phyloP scores from a whole-genome alignment of 64 coral and sea anemone genomes.

The Montipora cactus region DNA sequence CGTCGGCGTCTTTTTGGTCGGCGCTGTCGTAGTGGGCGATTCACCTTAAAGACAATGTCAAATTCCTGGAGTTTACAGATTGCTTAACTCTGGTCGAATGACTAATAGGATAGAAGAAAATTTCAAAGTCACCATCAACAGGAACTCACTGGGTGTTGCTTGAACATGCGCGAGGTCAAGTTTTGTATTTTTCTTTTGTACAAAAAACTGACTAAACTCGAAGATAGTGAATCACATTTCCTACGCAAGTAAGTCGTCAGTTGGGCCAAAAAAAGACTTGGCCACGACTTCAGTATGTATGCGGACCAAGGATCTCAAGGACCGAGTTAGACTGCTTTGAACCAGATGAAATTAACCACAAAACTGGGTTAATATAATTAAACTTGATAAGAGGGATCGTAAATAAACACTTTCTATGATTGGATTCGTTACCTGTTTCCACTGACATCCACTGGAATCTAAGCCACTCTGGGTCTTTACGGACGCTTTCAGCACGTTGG shows the following conservation, averaged over 20 bases:
- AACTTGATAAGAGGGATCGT: background rate
- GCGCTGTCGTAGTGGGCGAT: background rate
- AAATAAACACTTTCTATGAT: background rate
- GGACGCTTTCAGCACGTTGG: slow-evolving; percentile 62
- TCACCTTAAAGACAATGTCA: slow-evolving; percentile 10
- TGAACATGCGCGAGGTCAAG: too few species aligned
- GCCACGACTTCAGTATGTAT: too few species aligned
- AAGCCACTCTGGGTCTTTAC: slow-evolving; percentile 82
- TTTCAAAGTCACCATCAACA: background rate
- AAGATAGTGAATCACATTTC: too few species aligned
- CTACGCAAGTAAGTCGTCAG: too few species aligned
- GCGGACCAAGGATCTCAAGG: too few species aligned
- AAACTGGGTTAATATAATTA: background rate
- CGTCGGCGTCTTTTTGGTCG: background rate
- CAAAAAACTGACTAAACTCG: too few species aligned
- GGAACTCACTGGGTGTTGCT: too few species aligned
- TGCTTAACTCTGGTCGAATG: too few species aligned
- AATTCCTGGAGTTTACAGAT: background rate
- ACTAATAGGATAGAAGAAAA: background rate
- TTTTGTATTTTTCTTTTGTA: too few species aligned
- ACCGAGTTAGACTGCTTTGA: too few species aligned
- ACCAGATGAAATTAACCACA: too few species aligned
- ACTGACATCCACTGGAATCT: slow-evolving; percentile 85
- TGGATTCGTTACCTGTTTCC: slow-evolving; percentile 47
- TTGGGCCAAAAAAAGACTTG: too few species aligned